These are phyloP conservation scores for Gryllus bimaculatus DNA, from an alignment of 1,140 invertebrate species.

Conservation along the genomic window DNA sequence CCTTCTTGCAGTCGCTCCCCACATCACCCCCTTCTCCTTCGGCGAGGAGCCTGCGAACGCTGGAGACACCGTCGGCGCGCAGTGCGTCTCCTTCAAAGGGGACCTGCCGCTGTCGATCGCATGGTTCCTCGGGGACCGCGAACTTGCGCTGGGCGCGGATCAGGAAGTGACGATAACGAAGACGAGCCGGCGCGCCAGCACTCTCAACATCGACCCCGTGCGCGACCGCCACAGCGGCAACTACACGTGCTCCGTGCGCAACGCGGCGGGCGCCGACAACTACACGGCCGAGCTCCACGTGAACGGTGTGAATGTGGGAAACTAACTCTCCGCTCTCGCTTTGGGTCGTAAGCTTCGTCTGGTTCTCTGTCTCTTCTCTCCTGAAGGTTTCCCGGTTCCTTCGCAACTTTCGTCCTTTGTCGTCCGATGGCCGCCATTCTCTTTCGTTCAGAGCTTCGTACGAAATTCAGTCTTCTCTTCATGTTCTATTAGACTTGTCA, in stretches of 20 bases:
- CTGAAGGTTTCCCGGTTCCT: too few species aligned
- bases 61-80: constrained; percentile 38
- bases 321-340: too few species aligned
- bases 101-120: constrained; percentile 68
- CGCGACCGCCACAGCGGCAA: constrained; percentile 26
- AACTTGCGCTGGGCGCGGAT: constrained; percentile 35
- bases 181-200: constrained; percentile 37
- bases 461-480: too few species aligned
- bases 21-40: constrained; percentile 29
- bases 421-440: too few species aligned
- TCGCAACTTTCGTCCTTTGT: too few species aligned
- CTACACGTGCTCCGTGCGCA: constrained; percentile 32
- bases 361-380: too few species aligned
- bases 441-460: too few species aligned
- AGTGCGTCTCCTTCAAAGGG: constrained; percentile 75
- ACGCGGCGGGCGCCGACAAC: constrained; percentile 60
- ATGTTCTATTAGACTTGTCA: too few species aligned
- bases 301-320: constrained; percentile 45
- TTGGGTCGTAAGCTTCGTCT: too few species aligned
- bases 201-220: constrained; percentile 34
- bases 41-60: constrained; percentile 34
- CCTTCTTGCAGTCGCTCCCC: constrained; percentile 25
- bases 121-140: constrained; percentile 64
- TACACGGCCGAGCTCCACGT: constrained; percentile 59
- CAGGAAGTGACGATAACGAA: constrained; percentile 30